Evolutionary conservation across 2,113 vertebrate species (phyloP).

Genomic region (Anolis carolinensis): DNA sequence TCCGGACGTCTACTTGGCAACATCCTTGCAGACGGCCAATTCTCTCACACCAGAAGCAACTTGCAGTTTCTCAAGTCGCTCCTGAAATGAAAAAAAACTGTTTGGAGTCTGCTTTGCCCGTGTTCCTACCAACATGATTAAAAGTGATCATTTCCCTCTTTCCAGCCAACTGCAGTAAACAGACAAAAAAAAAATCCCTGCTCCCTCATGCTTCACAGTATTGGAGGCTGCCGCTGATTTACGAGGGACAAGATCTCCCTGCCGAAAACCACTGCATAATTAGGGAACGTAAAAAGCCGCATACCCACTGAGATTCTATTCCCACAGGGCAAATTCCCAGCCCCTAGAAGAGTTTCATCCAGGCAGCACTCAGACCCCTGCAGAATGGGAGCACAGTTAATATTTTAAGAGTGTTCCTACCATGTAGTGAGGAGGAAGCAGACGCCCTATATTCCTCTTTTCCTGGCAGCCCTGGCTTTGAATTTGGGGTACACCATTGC

Average conservation of each 20-base stretch:
- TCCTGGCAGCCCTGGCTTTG: background rate
- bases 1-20: too few relatives aligned
- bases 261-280: conserved; percentile 26
- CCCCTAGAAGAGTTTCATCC: background rate
- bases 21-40: too few relatives aligned
- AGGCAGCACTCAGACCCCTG: conserved; percentile 14
- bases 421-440: background rate
- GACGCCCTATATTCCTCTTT: background rate
- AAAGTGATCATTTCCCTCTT: background rate
- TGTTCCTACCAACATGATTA: background rate
- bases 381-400: conserved; percentile 10
- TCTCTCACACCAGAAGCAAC: too few relatives aligned
- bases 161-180: background rate
- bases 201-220: conserved; percentile 2
- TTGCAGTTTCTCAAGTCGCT: too few relatives aligned
- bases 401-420: conserved; percentile 26
- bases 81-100: too few relatives aligned
- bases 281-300: conserved; percentile 25
- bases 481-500: background rate
- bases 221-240: conserved; percentile 17
- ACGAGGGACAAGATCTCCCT: conserved; percentile 23
- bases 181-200: background rate
- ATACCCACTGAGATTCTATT: conserved; percentile 19
- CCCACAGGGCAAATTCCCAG: conserved; percentile 30
- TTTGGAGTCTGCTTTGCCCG: too few relatives aligned